Evolutionary conservation across 2,888 invertebrate species (phyloP).

Genomic region (Lasius fuliginosus): DNA sequence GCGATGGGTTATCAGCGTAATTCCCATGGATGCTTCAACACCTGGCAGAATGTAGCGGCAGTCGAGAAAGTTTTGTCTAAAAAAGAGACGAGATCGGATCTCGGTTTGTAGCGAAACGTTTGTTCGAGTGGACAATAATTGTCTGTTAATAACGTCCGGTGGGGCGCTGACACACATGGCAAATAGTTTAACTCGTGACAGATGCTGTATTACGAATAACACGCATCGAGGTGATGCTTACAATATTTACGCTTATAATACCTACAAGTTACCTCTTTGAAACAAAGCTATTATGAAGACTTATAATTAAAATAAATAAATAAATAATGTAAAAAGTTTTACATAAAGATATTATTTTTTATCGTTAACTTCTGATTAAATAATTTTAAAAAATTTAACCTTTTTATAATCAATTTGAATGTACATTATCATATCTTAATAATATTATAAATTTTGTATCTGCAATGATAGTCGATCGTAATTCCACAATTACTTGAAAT

Average conservation of each 20-base stretch:
- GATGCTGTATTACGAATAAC: slow-evolving; percentile 75
- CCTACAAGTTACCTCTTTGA: slow-evolving; percentile 6
- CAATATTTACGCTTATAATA: neutral
- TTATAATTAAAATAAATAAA: neutral
- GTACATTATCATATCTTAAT: neutral
- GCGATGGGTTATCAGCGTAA: slow-evolving; percentile 85
- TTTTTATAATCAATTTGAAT: slow-evolving; percentile 12
- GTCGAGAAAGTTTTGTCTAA: slow-evolving; percentile 80
- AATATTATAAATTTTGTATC: neutral
- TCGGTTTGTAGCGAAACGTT: slow-evolving; percentile 57
- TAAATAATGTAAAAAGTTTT: neutral
- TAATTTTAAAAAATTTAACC: neutral
- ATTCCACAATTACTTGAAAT: neutral
- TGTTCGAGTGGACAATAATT: slow-evolving; percentile 80
- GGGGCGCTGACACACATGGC: slow-evolving; percentile 79
- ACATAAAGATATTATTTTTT: neutral
- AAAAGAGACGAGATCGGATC: slow-evolving; percentile 67
- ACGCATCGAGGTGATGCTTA: neutral
- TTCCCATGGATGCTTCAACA: slow-evolving; percentile 85
- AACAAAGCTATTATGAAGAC: neutral
- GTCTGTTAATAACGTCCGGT: slow-evolving; percentile 82
- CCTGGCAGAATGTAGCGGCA: slow-evolving; percentile 81
- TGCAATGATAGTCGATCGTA: neutral
- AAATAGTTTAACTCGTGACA: slow-evolving; percentile 80
- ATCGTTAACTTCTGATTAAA: slow-evolving; percentile 9